Conservation (phyloP, 2,797 vertebrate species). For the Enteromius radiatus region DNA sequence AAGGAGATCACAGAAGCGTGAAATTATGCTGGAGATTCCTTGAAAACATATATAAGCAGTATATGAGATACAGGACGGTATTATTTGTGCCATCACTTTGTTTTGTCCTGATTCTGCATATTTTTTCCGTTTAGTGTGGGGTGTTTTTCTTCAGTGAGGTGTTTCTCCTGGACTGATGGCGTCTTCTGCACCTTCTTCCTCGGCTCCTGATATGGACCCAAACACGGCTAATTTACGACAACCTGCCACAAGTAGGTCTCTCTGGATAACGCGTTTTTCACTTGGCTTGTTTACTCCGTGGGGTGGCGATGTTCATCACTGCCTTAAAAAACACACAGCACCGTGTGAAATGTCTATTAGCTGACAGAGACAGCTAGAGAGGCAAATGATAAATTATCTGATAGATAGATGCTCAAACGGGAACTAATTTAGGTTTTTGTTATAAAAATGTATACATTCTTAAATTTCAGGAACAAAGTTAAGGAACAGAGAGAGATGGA, state of each 20-base stretch:
- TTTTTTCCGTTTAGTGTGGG: slow-evolving; percentile 56
- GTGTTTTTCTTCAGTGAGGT: slow-evolving; percentile 56
- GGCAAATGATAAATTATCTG: background rate
- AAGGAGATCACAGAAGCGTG: slow-evolving; percentile 11
- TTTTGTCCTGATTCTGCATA: slow-evolving; percentile 39
- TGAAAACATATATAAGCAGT: background rate
- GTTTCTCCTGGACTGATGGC: slow-evolving; percentile 83
- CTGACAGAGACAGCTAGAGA: slow-evolving; percentile 10
- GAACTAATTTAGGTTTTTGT: background rate
- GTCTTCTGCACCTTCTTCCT: slow-evolving; percentile 88
- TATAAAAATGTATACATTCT: background rate
- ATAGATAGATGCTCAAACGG: background rate
- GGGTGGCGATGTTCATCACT: slow-evolving; percentile 78
- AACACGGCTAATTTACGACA: slow-evolving; percentile 90
- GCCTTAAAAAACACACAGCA: slow-evolving; percentile 67
- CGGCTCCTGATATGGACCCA: slow-evolving; percentile 87
- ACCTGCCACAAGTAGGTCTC: slow-evolving; percentile 88
- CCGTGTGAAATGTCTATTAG: slow-evolving; percentile 46
- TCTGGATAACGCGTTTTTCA: slow-evolving; percentile 66
- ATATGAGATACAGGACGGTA: background rate
- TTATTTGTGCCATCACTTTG: background rate
- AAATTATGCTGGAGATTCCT: background rate
- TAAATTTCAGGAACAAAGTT: background rate
- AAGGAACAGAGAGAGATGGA: background rate
- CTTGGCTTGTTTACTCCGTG: slow-evolving; percentile 74